These are phyloP conservation scores for Betta splendens DNA, from an alignment of 2,797 vertebrate genomes.

Conservation along the genomic window DNA sequence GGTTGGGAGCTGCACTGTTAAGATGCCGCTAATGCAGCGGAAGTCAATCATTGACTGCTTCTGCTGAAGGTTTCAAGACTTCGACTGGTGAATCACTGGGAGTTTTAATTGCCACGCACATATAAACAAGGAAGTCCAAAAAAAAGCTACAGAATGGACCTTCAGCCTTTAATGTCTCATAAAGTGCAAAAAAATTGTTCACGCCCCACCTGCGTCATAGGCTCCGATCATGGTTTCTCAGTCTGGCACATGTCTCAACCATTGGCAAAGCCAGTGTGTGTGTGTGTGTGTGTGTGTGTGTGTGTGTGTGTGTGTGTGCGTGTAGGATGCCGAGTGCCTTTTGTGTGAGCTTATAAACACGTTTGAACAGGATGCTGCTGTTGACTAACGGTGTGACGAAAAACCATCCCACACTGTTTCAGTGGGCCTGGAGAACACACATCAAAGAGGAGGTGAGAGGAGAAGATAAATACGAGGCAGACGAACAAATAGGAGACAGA, in stretches of 20 bases:
- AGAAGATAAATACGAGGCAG: background rate
- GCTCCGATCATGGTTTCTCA: conserved; percentile 33
- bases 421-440: conserved; percentile 40
- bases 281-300: conserved; percentile 46
- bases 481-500: background rate
- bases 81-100: background rate
- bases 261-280: conserved; percentile 46
- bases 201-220: conserved; percentile 5
- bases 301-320: conserved; percentile 43
- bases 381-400: conserved; percentile 60
- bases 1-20: conserved; percentile 11
- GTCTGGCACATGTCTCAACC: conserved; percentile 48
- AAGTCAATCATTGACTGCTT: conserved; percentile 23
- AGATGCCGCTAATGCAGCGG: conserved; percentile 17
- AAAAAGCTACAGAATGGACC: conserved; percentile 7
- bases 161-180: conserved; percentile 15
- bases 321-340: conserved; percentile 50
- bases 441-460: conserved; percentile 30
- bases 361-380: conserved; percentile 64
- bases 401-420: conserved; percentile 47
- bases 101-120: conserved; percentile 13
- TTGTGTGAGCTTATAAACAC: conserved; percentile 51
- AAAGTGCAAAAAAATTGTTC: conserved; percentile 15
- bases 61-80: conserved; percentile 17
- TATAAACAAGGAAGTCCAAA: conserved; percentile 2